Conservation (phyloP, 2,113 vertebrate species). For the Halcyon senegalensis region DNA sequence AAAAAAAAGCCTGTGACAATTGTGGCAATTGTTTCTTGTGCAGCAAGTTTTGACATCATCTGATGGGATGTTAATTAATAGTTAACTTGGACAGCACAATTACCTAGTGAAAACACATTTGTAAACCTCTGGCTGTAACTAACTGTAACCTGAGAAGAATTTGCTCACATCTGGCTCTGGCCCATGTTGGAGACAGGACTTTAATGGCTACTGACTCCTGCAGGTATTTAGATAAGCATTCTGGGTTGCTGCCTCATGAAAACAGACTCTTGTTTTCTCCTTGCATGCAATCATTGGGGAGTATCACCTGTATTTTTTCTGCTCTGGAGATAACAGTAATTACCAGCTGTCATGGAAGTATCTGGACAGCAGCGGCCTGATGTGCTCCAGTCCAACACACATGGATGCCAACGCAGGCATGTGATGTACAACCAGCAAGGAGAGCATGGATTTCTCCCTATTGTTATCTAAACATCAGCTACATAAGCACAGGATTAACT, state of each 20-base stretch:
- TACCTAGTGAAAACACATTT: conserved; percentile 13
- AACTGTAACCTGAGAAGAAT: conserved; percentile 31
- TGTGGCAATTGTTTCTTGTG: not conserved
- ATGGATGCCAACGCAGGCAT: accelerated
- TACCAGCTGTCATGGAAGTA: accelerated
- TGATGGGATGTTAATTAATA: conserved; percentile 39
- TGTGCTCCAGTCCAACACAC: not conserved
- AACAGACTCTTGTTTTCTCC: not conserved
- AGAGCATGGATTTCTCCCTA: not conserved
- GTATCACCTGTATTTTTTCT: not conserved
- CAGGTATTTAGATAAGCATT: not conserved
- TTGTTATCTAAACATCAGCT: not conserved
- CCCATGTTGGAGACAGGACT: not conserved
- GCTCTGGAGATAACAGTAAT: not conserved
- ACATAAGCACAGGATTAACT: not conserved
- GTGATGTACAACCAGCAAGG: not conserved
- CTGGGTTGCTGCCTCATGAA: not conserved
- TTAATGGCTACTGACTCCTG: conserved; percentile 13
- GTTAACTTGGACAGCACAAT: conserved; percentile 43
- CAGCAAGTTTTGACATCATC: not conserved
- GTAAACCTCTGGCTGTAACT: conserved; percentile 26
- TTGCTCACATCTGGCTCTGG: conserved; percentile 31
- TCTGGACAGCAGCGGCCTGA: not conserved
- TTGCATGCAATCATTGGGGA: accelerated
- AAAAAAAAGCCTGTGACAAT: not conserved